Evolutionary conservation across 1,140 invertebrate genomes (phyloP).

Genomic region (Nautilus pompilius): DNA sequence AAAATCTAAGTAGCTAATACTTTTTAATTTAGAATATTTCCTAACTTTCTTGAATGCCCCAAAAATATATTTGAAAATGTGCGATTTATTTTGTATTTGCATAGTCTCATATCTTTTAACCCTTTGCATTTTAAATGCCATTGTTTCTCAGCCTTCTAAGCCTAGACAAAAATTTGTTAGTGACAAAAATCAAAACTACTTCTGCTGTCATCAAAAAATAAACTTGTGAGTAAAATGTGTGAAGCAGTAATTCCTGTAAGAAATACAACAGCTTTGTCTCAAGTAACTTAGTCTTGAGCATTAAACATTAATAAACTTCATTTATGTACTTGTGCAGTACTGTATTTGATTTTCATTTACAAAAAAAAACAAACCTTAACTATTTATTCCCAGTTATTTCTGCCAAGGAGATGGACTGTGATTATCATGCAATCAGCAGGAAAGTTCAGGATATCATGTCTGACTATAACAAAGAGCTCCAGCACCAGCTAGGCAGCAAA

Average conservation of each 20-base stretch:
- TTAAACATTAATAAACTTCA: background rate
- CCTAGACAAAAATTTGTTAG: too few relatives aligned
- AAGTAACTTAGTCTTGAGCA: background rate
- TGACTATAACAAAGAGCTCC: conserved; percentile 48
- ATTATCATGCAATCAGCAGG: conserved; percentile 63
- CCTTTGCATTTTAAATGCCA: too few relatives aligned
- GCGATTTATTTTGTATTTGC: too few relatives aligned
- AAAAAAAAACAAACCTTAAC: conserved; percentile 24
- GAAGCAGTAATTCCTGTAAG: background rate
- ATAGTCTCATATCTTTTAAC: too few relatives aligned
- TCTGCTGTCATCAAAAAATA: background rate
- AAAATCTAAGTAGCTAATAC: too few relatives aligned
- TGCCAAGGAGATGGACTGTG: conserved; percentile 64
- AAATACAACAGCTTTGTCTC: background rate
- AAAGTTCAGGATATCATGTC: conserved; percentile 49
- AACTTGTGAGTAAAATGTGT: background rate
- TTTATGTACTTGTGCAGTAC: background rate
- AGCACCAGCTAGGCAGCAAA: conserved; percentile 42
- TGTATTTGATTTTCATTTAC: background rate
- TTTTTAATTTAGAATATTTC: too few relatives aligned
- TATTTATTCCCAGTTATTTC: conserved; percentile 57
- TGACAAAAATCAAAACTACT: too few relatives aligned
- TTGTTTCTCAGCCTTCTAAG: too few relatives aligned
- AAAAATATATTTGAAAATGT: too few relatives aligned
- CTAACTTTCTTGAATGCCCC: too few relatives aligned